Base-by-base conservation (phyloP, 1,140 invertebrate genomes). In the Drosophila pectinifera region DNA sequence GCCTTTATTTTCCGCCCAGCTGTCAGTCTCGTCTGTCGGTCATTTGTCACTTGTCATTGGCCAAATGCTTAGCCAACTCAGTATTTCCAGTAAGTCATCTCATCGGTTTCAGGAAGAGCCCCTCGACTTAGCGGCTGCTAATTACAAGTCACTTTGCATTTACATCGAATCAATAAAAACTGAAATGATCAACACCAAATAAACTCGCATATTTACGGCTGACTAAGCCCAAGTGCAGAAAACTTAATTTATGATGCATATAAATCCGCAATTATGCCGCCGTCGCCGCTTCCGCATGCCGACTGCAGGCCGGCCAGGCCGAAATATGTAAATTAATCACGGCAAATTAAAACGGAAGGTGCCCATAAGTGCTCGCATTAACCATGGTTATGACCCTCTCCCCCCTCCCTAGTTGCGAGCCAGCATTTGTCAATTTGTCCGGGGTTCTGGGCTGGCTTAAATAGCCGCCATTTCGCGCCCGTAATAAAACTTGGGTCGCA, bases 141-240 rank as follows among this genome's bases (percentile, higher is more conserved):
- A 88, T 88, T 81, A 56, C 57, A 34, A 42, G 67, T 26, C 58
- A 59, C 56, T 67, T 43, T 67, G 57, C 42, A 74, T 65, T 80
- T 80, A 68, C 81, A 80, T 72, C 41, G 46, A 56, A 76, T 85
- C 81, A 69, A 85, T 70, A 79, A 79, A 69, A 77, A 49, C 54
- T 69, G 46, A 53, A 83, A 83, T 86, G 70, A 83, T 88, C 64
- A 88, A 89, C 78, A 64, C 79, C 61, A 83, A 89, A 86, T 86
- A 86, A 86, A 86, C 79, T 86, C 83, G 79, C 62, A 49, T 73
- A 88, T 88, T 83, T 88, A 86, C 81, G 58, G 48, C 55, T 54
- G 49, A 73, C 65, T 62, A 54, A 78, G 57, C 59, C 34, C 39
- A 63, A 77, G 65, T 84, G 77, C 68, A 81, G 82, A 80, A 73